Percentiles rank a stretch among this genome's conserved stretches.
Conservation (phyloP, 2,113 vertebrate species). For the Chlorodrepanis virens region DNA sequence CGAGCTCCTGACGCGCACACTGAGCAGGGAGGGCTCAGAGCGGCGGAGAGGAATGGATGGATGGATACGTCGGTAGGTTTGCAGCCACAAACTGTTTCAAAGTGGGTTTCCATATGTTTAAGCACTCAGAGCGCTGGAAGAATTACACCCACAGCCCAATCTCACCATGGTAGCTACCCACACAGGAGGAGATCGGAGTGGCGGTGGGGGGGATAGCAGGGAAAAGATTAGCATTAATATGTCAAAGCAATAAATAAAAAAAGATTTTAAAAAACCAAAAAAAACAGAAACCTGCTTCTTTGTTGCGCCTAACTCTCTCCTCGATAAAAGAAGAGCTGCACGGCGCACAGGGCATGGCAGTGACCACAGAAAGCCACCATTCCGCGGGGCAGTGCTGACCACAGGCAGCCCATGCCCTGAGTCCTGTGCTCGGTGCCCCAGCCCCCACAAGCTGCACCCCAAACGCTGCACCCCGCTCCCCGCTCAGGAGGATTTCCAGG, state of each 20-base stretch:
- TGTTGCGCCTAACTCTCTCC: not conserved
- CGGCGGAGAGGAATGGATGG: not conserved
- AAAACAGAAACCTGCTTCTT: not conserved
- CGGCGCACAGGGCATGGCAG: rapidly evolving
- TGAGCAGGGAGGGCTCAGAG: not conserved
- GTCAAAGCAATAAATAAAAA: constrained; percentile 11
- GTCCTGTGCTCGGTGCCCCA: not conserved
- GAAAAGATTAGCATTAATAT: constrained; percentile 9
- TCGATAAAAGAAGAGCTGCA: not conserved
- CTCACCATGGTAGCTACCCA: constrained; percentile 75
- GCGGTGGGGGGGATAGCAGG: not conserved
- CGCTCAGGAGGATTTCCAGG: not conserved
- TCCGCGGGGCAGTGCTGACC: not conserved
- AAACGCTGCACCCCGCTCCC: not conserved
- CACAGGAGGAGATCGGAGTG: constrained; percentile 22
- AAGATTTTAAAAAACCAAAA: not conserved
- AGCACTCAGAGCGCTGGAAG: constrained; percentile 33
- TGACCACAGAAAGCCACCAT: not conserved
- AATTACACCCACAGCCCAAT: constrained; percentile 68
- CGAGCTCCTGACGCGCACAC: not conserved
- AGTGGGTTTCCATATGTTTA: constrained; percentile 64
- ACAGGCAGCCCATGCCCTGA: not conserved
- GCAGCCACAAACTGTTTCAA: constrained; percentile 50
- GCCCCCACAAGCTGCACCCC: not conserved
- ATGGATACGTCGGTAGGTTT: not conserved